Evolutionary conservation across 2,888 invertebrate species (phyloP).

Genomic region (Caenorhabditis zanzibari): DNA sequence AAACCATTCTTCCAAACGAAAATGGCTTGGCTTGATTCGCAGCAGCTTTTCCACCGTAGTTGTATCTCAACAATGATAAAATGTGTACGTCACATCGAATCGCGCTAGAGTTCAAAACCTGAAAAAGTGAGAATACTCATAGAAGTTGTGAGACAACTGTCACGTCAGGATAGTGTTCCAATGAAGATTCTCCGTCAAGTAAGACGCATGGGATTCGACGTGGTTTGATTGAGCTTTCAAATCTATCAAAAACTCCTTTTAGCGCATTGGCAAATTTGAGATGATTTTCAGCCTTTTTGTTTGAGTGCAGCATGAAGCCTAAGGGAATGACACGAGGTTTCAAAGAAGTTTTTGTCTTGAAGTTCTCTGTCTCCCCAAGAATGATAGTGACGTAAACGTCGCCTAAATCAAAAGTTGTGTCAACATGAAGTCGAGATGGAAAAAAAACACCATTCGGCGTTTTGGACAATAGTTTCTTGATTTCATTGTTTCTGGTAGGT

Average conservation of each 20-base stretch:
- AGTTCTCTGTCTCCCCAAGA: not conserved
- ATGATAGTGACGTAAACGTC: constrained; percentile 10
- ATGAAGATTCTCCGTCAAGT: not conserved
- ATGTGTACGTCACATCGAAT: constrained; percentile 4
- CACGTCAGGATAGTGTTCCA: constrained; percentile 1
- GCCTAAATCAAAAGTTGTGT: not conserved
- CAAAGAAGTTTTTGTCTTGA: not conserved
- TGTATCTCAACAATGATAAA: not conserved
- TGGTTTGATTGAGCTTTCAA: not conserved
- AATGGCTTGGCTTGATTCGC: not conserved
- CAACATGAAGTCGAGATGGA: not conserved
- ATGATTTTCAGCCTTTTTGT: not conserved
- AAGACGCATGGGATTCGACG: not conserved
- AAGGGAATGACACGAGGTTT: constrained; percentile 1
- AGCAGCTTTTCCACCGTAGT: constrained; percentile 1
- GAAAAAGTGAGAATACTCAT: too few relatives aligned
- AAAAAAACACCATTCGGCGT: not conserved
- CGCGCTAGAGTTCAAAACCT: not conserved
- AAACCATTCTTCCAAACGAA: not conserved
- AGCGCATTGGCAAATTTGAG: not conserved
- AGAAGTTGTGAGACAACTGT: too few relatives aligned
- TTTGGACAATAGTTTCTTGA: not conserved
- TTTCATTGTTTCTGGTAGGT: not conserved
- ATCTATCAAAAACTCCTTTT: not conserved
- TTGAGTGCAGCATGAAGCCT: constrained; percentile 7